phyloP scores from a whole-genome alignment of 2,888 invertebrate genomes.

The Eubasilissa splendida region DNA sequence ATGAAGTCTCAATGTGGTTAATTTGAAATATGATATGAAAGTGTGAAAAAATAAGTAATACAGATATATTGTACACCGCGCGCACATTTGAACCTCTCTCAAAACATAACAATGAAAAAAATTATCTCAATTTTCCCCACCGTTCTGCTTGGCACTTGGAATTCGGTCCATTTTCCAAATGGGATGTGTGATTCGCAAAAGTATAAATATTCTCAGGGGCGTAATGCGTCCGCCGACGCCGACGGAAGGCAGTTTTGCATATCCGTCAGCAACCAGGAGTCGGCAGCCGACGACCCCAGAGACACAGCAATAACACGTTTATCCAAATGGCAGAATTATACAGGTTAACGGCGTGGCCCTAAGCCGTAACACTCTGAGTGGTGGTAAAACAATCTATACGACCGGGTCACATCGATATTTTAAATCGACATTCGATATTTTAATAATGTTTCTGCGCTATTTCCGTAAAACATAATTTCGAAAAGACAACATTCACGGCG shows the following conservation, averaged over 20 bases:
- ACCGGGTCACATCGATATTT: too few species aligned
- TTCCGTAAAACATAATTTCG: too few species aligned
- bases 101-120: constrained; percentile 5
- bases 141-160: background rate
- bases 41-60: too few species aligned
- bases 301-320: constrained; percentile 48
- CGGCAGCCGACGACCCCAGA: background rate
- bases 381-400: constrained; percentile 51
- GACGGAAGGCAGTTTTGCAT: constrained; percentile 24
- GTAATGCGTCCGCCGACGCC: background rate
- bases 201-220: constrained; percentile 19
- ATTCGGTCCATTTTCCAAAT: constrained; percentile 17
- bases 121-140: background rate
- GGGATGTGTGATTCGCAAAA: background rate
- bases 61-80: too few species aligned
- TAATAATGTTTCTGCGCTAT: too few species aligned
- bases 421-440: too few species aligned
- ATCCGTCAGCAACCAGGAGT: constrained; percentile 25
- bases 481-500: too few species aligned
- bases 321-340: constrained; percentile 56
- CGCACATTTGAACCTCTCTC: background rate
- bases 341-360: constrained; percentile 40
- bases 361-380: constrained; percentile 41
- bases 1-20: too few species aligned
- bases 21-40: too few species aligned